These are phyloP conservation scores for Papilio gigon DNA, from an alignment of 2,888 invertebrate genomes.

Conservation along the genomic window DNA sequence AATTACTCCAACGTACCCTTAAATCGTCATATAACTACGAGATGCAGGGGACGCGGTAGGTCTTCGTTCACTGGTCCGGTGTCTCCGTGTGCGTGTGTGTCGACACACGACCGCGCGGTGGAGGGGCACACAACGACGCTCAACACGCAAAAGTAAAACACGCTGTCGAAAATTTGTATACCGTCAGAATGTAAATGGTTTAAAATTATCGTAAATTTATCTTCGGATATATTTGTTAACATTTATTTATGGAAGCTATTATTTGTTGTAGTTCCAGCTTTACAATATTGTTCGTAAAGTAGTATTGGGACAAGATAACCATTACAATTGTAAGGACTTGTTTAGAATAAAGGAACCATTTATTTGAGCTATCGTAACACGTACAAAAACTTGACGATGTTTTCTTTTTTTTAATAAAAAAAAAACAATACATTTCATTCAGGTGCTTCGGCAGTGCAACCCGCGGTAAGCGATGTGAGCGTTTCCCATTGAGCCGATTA, in stretches of 20 bases:
- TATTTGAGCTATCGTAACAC: not conserved
- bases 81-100: slow-evolving; percentile 10
- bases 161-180: slow-evolving; percentile 70
- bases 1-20: not conserved
- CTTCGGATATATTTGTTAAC: slow-evolving; percentile 36
- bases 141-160: slow-evolving; percentile 76
- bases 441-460: not conserved
- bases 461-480: no score
- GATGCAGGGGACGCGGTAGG: slow-evolving; percentile 41
- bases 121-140: slow-evolving; percentile 58
- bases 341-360: not conserved
- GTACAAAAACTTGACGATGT: not conserved
- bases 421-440: not conserved
- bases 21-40: not conserved
- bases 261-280: slow-evolving; percentile 17
- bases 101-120: slow-evolving; percentile 29
- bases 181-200: slow-evolving; percentile 51
- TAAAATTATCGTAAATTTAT: slow-evolving; percentile 32
- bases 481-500: no score
- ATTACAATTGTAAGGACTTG: not conserved
- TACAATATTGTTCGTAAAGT: slow-evolving; percentile 19
- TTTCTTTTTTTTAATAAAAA: not conserved
- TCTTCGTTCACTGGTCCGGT: slow-evolving; percentile 49
- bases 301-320: not conserved
- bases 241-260: slow-evolving; percentile 32